phyloP scores from a whole-genome alignment of 2,888 invertebrate species.

The Buathra laborator region DNA sequence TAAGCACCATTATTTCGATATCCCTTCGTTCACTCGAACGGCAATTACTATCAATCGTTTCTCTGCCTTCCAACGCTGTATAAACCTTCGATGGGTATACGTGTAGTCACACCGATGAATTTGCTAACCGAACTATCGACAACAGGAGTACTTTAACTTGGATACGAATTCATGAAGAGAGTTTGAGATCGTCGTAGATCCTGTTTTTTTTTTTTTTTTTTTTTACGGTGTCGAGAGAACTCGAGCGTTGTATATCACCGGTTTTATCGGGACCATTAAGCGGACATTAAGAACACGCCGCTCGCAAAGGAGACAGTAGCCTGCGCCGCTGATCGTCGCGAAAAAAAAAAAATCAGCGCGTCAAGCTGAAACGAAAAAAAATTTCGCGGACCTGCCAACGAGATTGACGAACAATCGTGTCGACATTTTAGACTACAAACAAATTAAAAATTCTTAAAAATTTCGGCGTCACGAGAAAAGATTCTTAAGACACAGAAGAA shows the following conservation, averaged over 20 bases:
- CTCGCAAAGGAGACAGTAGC: conserved; percentile 69
- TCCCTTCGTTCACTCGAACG: conserved; percentile 58
- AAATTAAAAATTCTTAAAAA: too few species aligned
- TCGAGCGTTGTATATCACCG: conserved; percentile 54
- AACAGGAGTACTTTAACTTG: conserved; percentile 40
- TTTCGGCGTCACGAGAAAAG: neutral
- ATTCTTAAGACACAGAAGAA: neutral
- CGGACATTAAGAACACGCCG: conserved; percentile 74
- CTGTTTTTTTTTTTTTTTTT: conserved; percentile 51
- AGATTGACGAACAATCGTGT: neutral
- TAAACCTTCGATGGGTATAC: neutral
- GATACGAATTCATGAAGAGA: conserved; percentile 54
- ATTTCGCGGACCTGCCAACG: conserved; percentile 50
- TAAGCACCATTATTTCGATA: conserved; percentile 65
- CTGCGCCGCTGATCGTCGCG: conserved; percentile 35
- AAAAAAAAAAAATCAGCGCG: neutral
- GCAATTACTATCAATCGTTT: conserved; percentile 71
- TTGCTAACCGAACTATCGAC: conserved; percentile 54
- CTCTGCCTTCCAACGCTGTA: conserved; percentile 53
- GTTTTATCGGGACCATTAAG: conserved; percentile 79
- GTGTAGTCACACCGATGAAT: conserved; percentile 55
- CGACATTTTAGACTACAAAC: too few species aligned
- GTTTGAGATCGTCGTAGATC: conserved; percentile 51
- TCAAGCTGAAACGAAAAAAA: conserved; percentile 49
- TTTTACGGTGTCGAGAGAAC: conserved; percentile 19